Conservation (phyloP, 1,140 invertebrate species). For the Drosophila kurseongensis region DNA sequence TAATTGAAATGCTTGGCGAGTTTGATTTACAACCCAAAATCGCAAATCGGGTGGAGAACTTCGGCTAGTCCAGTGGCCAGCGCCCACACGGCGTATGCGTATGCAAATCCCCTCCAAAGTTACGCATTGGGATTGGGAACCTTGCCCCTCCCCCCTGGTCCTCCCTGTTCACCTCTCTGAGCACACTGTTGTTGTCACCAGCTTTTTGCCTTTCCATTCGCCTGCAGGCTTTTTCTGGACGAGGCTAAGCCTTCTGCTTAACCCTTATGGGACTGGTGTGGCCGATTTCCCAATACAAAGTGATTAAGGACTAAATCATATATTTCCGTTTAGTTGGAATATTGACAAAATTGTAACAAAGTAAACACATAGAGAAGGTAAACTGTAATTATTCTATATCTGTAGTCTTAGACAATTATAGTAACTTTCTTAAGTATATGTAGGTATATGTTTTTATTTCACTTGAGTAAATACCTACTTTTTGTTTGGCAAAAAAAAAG, state of each 20-base stretch:
- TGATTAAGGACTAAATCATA: too few species aligned
- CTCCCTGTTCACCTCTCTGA: not conserved
- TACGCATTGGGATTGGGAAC: conserved; percentile 52
- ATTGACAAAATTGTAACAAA: not conserved
- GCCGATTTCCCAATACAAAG: too few species aligned
- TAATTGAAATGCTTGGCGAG: conserved; percentile 49
- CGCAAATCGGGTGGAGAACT: conserved; percentile 16
- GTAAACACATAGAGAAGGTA: not conserved
- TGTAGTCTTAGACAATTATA: too few species aligned
- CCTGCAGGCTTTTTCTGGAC: conserved; percentile 27
- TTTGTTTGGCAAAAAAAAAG: too few species aligned
- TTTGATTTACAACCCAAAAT: conserved; percentile 37
- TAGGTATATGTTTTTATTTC: too few species aligned
- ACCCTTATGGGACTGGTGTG: not conserved
- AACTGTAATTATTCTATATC: too few species aligned
- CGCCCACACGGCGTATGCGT: conserved; percentile 51
- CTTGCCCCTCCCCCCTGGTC: conserved; percentile 10
- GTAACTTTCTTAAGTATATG: too few species aligned
- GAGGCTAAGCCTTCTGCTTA: conserved; percentile 18
- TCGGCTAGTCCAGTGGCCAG: conserved; percentile 2
- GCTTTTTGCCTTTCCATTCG: conserved; percentile 59
- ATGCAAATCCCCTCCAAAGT: conserved; percentile 65
- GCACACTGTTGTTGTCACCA: conserved; percentile 52
- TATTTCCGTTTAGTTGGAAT: too few species aligned
- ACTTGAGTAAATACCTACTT: too few species aligned